Conservation (phyloP, 2,888 invertebrate genomes). For the Polymixis lichenea region DNA sequence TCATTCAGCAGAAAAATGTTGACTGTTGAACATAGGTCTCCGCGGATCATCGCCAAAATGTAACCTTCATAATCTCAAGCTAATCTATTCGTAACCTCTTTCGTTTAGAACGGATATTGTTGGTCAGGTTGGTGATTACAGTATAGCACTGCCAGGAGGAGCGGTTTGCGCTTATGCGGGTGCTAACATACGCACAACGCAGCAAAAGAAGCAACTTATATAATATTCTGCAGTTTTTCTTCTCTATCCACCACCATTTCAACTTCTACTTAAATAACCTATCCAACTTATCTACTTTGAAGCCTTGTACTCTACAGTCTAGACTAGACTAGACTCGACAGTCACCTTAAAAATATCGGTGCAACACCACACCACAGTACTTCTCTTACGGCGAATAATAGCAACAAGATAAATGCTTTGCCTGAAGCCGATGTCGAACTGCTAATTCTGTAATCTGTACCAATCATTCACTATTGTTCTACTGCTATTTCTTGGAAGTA, state of each 20-base stretch:
- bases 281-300: background rate
- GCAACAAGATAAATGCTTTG: background rate
- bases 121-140: background rate
- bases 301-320: too few species aligned
- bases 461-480: background rate
- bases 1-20: too few species aligned
- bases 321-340: too few species aligned
- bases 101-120: background rate
- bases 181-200: background rate
- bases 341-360: background rate
- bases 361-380: conserved; percentile 10
- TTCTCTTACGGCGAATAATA: background rate
- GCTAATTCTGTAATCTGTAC: background rate
- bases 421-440: too few species aligned
- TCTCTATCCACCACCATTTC: conserved; percentile 26
- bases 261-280: conserved; percentile 8
- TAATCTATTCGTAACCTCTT: background rate
- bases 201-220: conserved; percentile 6
- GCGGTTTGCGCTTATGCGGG: background rate
- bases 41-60: background rate
- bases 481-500: background rate
- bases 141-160: background rate
- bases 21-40: background rate
- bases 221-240: background rate
- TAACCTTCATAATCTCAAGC: background rate